Evolutionary conservation across 1,140 invertebrate species (phyloP).

Genomic region (Ceratina australensis): DNA sequence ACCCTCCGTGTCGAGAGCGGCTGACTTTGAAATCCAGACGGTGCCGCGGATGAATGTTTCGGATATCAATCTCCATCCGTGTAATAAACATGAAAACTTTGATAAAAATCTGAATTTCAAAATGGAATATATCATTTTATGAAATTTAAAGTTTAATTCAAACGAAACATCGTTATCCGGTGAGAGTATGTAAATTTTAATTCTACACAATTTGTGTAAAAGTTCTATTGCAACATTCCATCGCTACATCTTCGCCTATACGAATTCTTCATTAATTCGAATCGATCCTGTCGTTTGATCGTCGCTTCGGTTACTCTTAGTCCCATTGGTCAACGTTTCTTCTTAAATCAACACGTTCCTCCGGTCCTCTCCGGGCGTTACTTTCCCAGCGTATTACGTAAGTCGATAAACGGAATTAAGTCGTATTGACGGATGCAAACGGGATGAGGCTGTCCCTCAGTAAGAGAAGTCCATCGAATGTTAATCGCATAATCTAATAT

Average conservation of each 20-base stretch:
- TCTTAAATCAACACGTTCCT: slow-evolving; percentile 1
- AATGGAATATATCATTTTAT: background rate
- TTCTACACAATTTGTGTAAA: too few relatives aligned
- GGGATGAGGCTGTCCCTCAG: slow-evolving; percentile 11
- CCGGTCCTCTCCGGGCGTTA: background rate
- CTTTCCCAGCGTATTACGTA: slow-evolving; percentile 20
- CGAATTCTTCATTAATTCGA: background rate
- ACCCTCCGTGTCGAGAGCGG: slow-evolving; percentile 46
- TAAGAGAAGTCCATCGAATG: slow-evolving; percentile 34
- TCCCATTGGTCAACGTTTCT: background rate
- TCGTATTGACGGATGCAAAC: slow-evolving; percentile 34
- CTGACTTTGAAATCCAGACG: slow-evolving; percentile 51
- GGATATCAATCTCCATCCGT: slow-evolving; percentile 3
- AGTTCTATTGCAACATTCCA: too few relatives aligned
- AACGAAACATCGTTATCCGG: too few relatives aligned
- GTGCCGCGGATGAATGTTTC: slow-evolving; percentile 45
- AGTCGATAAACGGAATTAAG: slow-evolving; percentile 26
- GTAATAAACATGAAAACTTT: background rate
- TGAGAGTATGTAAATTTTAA: too few relatives aligned
- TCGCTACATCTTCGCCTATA: background rate
- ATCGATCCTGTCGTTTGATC: too few relatives aligned
- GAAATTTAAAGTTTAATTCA: too few relatives aligned
- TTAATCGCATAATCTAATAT: slow-evolving; percentile 49
- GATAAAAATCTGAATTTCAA: background rate
- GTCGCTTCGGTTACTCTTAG: background rate